Percentiles rank a stretch among this genome's conserved stretches.
These are phyloP conservation scores for Drosophila glabriapex DNA, from an alignment of 2,888 invertebrate genomes.

Conservation along the genomic window DNA sequence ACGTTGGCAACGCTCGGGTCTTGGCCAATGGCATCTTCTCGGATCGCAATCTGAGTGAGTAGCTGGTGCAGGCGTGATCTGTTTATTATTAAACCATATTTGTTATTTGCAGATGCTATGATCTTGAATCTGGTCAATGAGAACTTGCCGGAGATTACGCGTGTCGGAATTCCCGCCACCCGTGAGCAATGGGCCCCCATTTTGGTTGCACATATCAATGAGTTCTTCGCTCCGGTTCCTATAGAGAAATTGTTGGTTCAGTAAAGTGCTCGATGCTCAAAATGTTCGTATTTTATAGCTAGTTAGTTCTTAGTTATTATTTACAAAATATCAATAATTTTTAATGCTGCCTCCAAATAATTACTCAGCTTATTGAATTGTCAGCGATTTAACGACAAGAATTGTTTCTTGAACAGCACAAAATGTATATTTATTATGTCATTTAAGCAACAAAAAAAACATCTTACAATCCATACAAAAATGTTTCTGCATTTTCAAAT, in stretches of 20 bases:
- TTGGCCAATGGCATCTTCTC: constrained; percentile 84
- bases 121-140: constrained; percentile 86
- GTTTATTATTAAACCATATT: not conserved
- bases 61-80: rapidly evolving
- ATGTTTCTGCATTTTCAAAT: constrained; percentile 51
- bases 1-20: constrained; percentile 78
- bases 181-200: constrained; percentile 85
- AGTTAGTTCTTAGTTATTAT: constrained; percentile 66
- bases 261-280: constrained; percentile 45
- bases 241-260: constrained; percentile 82
- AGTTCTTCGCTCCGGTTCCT: constrained; percentile 84
- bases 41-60: constrained; percentile 82
- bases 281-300: constrained; percentile 46
- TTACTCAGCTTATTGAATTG: constrained; percentile 39
- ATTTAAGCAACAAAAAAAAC: constrained; percentile 26
- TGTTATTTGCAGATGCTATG: constrained; percentile 75
- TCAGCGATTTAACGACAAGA: constrained; percentile 32
- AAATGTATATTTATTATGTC: constrained; percentile 72
- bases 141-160: constrained; percentile 87
- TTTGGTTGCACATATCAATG: constrained; percentile 81
- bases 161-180: constrained; percentile 86
- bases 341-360: constrained; percentile 75
- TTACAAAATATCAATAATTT: constrained; percentile 49
- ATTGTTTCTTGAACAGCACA: constrained; percentile 24
- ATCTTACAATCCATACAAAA: constrained; percentile 10